Conservation (phyloP, 2,888 invertebrate genomes). For the Sympetrum striolatum region DNA sequence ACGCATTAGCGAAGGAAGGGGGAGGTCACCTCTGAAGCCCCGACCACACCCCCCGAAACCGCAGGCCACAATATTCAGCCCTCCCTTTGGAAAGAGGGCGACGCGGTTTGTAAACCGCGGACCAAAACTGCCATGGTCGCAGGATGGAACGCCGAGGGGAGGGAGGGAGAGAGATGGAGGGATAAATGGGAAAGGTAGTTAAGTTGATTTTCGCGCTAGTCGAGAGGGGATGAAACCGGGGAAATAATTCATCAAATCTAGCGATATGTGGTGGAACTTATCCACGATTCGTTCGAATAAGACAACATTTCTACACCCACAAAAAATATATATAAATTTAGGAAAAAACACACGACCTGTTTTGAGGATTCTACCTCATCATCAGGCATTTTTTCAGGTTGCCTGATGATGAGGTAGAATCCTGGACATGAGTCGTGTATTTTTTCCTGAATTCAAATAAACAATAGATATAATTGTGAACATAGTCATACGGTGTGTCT, state of each 20-base stretch:
- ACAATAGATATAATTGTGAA: no score
- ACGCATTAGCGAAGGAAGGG: not conserved
- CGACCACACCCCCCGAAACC: not conserved
- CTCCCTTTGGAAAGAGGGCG: not conserved
- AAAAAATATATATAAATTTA: no score
- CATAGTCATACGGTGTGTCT: no score
- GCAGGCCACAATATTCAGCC: conserved; percentile 36
- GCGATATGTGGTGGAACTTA: no score
- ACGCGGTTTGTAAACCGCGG: not conserved
- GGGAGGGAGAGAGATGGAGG: not conserved
- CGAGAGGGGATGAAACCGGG: not conserved
- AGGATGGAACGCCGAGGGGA: not conserved
- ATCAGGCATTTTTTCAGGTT: no score
- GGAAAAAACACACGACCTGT: no score
- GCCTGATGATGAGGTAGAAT: no score
- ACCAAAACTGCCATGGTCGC: conserved; percentile 34
- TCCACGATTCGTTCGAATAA: no score
- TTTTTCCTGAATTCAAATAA: no score
- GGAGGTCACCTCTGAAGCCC: not conserved
- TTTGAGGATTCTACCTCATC: no score
- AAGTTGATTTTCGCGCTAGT: not conserved
- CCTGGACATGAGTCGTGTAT: no score
- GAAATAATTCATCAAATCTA: not conserved
- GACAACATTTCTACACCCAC: no score
- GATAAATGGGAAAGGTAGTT: not conserved